phyloP scores from a whole-genome alignment of 2,797 vertebrate species.

The Falco biarmicus region DNA sequence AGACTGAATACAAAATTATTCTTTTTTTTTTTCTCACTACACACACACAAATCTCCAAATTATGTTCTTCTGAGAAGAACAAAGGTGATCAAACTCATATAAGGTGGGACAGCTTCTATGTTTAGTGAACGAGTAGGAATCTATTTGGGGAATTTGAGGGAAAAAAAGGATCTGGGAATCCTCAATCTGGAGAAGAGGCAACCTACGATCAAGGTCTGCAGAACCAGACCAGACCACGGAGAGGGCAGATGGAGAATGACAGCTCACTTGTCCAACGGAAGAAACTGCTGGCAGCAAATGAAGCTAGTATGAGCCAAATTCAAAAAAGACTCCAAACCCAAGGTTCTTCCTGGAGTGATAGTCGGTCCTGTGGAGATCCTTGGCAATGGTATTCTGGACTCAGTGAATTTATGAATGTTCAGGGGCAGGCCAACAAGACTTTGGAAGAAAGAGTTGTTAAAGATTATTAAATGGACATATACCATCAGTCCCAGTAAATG shows the following conservation, averaged over 20 bases:
- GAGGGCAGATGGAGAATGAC: background rate
- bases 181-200: background rate
- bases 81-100: background rate
- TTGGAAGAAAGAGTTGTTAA: background rate
- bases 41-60: background rate
- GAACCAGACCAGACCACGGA: background rate
- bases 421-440: background rate
- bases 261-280: background rate
- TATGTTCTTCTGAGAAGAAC: background rate
- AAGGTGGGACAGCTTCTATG: background rate
- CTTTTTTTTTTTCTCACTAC: background rate
- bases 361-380: background rate
- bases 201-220: fast-evolving
- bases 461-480: background rate
- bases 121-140: background rate
- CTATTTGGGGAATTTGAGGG: background rate
- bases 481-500: background rate
- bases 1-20: background rate
- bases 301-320: background rate
- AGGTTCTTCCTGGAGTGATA: background rate
- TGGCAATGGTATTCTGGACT: background rate
- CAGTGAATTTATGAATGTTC: background rate
- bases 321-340: background rate
- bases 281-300: background rate
- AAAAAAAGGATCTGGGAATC: background rate